Conservation (phyloP, 2,888 invertebrate genomes). For the Oscheius sp. region DNA sequence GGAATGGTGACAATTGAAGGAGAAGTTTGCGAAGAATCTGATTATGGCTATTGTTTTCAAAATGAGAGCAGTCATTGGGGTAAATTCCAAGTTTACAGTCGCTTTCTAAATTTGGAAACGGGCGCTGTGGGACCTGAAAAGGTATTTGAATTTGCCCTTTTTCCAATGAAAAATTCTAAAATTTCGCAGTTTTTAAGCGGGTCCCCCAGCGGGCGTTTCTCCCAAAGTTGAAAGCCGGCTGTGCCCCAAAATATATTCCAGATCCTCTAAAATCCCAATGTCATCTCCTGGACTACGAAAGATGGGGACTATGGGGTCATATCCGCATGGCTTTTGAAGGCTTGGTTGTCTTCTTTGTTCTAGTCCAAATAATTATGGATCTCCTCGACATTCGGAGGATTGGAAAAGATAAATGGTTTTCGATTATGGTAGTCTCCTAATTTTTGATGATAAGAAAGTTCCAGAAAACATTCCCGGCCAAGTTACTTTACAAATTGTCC, state of each 20-base stretch:
- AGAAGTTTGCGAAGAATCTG: conserved; percentile 43
- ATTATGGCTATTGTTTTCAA: not conserved
- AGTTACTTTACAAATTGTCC: conserved; percentile 93
- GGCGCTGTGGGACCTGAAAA: no score
- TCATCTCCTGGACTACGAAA: conserved; percentile 21
- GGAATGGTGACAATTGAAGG: conserved; percentile 16
- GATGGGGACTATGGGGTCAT: conserved; percentile 34
- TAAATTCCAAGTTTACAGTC: no score
- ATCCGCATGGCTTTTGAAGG: conserved; percentile 62
- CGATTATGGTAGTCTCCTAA: conserved; percentile 95
- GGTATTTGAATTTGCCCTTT: no score
- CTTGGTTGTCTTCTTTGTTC: conserved; percentile 53
- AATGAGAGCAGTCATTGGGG: not conserved
- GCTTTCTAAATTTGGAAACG: no score
- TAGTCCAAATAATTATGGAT: conserved; percentile 61
- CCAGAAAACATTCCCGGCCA: conserved; percentile 86
- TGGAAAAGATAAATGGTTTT: conserved; percentile 77
- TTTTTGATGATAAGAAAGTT: no score
- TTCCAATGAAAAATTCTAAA: no score
- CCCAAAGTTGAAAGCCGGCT: no score
- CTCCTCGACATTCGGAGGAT: conserved; percentile 61
- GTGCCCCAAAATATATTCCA: conserved; percentile 2
- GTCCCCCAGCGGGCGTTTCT: no score
- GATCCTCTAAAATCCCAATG: conserved; percentile 13
- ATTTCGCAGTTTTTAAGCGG: no score